A percentile compares a stretch with the other conserved stretches of the same genome.
These are phyloP conservation scores for Heliconius aoede DNA, from an alignment of 2,888 invertebrate species.

Conservation along the genomic window DNA sequence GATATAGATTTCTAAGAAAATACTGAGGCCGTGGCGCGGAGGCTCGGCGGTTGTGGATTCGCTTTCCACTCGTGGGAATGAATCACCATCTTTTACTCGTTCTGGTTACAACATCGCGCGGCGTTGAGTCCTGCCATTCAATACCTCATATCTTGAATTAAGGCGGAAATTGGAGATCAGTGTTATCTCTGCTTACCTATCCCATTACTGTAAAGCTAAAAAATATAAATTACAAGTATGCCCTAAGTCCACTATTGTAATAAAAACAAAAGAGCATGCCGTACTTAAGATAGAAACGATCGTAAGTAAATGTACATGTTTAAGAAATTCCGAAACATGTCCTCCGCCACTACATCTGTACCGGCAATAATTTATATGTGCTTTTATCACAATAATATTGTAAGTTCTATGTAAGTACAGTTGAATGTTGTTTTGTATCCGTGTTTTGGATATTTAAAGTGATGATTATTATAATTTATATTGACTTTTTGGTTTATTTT, in stretches of 20 bases:
- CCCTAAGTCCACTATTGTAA: neutral
- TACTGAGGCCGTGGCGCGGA: neutral
- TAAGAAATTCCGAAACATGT: conserved; percentile 22
- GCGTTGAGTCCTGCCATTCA: neutral
- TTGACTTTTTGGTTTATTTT: no score
- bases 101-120: neutral
- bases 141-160: neutral
- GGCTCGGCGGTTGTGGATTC: neutral
- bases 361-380: conserved; percentile 5
- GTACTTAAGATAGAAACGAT: conserved; percentile 17
- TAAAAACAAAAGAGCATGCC: neutral
- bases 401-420: conserved; percentile 18
- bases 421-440: neutral
- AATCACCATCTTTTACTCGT: neutral
- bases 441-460: neutral
- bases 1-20: conserved; percentile 17
- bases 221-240: no score
- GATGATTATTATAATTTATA: no score
- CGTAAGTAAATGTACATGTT: conserved; percentile 31
- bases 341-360: conserved; percentile 16
- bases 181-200: neutral
- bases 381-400: conserved; percentile 18
- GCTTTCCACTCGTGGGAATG: neutral
- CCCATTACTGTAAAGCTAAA: neutral
- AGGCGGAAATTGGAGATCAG: neutral